Base-by-base conservation (phyloP, 2,888 invertebrate species). In the Chrysotoxum bicinctum region DNA sequence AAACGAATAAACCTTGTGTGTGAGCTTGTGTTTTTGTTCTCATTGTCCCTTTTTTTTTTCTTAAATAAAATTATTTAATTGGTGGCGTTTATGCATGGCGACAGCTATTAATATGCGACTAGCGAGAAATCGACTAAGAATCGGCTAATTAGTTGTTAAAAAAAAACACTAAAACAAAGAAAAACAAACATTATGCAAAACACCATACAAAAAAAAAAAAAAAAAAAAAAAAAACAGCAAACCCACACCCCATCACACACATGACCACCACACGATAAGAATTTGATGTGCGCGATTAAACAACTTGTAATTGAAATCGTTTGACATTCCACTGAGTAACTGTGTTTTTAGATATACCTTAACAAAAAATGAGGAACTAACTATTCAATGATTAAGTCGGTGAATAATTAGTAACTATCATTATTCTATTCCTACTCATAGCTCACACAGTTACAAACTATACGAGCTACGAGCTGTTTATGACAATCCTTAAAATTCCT, bases 291-390 rank as follows among this genome's bases (percentile, higher is more conserved):
- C 19, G 66, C 73, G 76, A 77, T 70, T 69, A 84, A 85, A 79
- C 80, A 77, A 69, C 85, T 85, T 87, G 87, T 87, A 83, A 83
- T 86, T 87, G 77, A 87, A 87, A 87, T 87, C 78, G 66, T 85
- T 85, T 82, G 80, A 85, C 85, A 85, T 85, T 86, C 76, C 74
- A 48, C 54, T 5, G 60, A 43, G 62, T 56, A 54, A 23, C 74
- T 72, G 43, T 62, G 10, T 43, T 26, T 43, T 30, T 50, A 35
- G 16, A 26, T 10, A 60, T 5, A 21, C 16, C 8, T 1, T 4
- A 10, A 40, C n/a, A 30, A 73, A 26, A 60, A 50, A 50, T 72
- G 54, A 72, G 64, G 58, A 81, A 58, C 76, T 74, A 52, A 84
- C 50, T 50, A 76, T 30, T 45, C 62, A 64, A 16, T 64, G 45